phyloP scores from a whole-genome alignment of 37 sponge, comb jelly and placozoan genomes.

The Crambe crambe region DNA sequence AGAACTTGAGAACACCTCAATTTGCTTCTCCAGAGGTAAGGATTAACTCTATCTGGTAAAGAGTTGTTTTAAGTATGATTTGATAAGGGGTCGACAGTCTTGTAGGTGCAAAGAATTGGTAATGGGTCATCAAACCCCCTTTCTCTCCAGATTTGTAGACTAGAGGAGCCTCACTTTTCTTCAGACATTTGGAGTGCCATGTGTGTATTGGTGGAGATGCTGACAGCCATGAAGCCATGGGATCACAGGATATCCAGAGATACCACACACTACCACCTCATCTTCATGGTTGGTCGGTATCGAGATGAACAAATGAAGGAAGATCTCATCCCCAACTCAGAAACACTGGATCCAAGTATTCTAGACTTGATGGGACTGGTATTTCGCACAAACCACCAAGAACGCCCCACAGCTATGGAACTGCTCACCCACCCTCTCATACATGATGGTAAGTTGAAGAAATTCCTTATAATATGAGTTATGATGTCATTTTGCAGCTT shows the following conservation, averaged over 20 bases:
- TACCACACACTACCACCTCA: not conserved
- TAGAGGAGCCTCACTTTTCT: constrained; percentile 14
- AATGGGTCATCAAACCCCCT: not conserved
- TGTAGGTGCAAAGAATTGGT: not conserved
- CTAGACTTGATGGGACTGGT: constrained; percentile 13
- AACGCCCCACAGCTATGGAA: not conserved
- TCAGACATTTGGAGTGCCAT: constrained; percentile 43
- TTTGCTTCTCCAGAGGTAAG: constrained; percentile 65
- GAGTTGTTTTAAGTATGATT: not conserved
- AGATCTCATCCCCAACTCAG: constrained; percentile 16
- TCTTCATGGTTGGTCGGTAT: constrained; percentile 37
- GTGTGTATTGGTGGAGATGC: constrained; percentile 53
- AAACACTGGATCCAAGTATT: not conserved
- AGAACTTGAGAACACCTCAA: constrained; percentile 34
- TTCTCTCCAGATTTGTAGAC: not conserved
- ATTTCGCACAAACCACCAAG: not conserved
- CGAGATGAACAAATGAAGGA: constrained; percentile 20
- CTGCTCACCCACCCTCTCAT: constrained; percentile 25
- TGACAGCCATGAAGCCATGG: constrained; percentile 38
- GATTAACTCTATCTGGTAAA: too few relatives aligned
- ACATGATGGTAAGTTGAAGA: too few relatives aligned
- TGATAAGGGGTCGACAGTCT: not conserved
- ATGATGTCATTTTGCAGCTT: too few relatives aligned
- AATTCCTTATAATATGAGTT: too few relatives aligned
- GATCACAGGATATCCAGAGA: not conserved